These are phyloP conservation scores for Phalacrocorax brasilianus DNA, from an alignment of 2,113 vertebrate genomes.

Conservation along the genomic window DNA sequence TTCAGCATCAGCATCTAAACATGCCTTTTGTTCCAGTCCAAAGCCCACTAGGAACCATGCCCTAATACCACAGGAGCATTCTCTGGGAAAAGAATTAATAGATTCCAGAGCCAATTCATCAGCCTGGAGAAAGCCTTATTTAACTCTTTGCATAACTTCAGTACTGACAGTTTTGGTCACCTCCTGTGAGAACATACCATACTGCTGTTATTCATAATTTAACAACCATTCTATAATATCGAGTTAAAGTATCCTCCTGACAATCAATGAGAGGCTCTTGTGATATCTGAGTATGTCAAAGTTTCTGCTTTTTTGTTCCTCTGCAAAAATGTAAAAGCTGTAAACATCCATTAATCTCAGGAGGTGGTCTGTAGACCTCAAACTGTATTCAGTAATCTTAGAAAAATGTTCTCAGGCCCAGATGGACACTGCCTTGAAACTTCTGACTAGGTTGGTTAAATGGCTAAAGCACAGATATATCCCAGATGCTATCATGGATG, in stretches of 20 bases:
- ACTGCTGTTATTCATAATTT: not conserved
- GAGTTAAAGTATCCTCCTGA: not conserved
- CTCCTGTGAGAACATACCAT: not conserved
- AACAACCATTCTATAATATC: not conserved
- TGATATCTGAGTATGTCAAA: not conserved
- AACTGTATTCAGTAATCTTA: not conserved
- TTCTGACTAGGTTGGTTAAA: slow-evolving; percentile 11
- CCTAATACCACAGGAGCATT: not conserved
- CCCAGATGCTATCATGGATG: slow-evolving; percentile 7
- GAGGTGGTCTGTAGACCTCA: not conserved
- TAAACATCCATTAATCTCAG: not conserved
- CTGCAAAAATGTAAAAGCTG: slow-evolving; percentile 11
- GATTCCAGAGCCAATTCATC: slow-evolving; percentile 1
- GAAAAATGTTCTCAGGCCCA: not conserved
- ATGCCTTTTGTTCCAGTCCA: not conserved
- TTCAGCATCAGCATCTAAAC: slow-evolving; percentile 39
- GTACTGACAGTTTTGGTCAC: not conserved
- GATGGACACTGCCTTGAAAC: not conserved
- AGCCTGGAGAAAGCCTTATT: not conserved
- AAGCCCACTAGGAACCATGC: slow-evolving; percentile 1
- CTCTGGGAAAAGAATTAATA: slow-evolving; percentile 18
- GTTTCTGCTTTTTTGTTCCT: not conserved
- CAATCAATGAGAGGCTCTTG: not conserved
- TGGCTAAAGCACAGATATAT: not conserved
- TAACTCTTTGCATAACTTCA: slow-evolving; percentile 21